phyloP scores from a whole-genome alignment of 2,797 vertebrate genomes.

The Eulemur mongoz region DNA sequence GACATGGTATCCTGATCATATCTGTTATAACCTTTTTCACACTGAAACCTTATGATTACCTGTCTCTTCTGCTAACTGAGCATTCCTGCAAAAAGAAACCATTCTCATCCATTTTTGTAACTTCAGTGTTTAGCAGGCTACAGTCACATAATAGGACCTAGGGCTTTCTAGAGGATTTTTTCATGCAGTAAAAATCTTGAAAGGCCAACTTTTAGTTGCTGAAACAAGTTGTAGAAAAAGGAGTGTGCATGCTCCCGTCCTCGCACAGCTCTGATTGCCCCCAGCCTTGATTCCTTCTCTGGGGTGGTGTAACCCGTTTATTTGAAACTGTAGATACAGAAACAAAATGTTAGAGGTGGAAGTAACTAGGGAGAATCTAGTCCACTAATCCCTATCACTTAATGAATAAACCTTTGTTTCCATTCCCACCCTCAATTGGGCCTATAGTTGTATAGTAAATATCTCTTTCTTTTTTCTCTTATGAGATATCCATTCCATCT shows the following conservation, averaged over 20 bases:
- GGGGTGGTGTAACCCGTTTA: neutral
- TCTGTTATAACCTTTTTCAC: neutral
- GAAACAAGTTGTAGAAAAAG: neutral
- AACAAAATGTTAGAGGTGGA: neutral
- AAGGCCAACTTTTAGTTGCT: neutral
- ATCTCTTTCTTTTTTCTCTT: neutral
- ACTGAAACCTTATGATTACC: neutral
- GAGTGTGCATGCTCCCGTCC: fast-evolving
- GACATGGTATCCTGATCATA: neutral
- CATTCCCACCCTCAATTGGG: too few species aligned
- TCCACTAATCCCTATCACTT: neutral
- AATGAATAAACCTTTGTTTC: neutral
- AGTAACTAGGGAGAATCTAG: neutral
- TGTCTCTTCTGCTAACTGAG: neutral
- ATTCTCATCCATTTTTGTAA: neutral
- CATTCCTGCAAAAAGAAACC: neutral
- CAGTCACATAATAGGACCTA: neutral
- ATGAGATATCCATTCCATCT: neutral
- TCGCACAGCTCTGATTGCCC: neutral
- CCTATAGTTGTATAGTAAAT: neutral
- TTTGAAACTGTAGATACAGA: neutral
- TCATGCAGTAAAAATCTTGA: neutral
- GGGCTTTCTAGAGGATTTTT: neutral
- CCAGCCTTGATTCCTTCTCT: neutral
- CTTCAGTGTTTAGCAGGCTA: neutral